Evolutionary conservation across 2,797 vertebrate species (phyloP), one percentile per base, ranked within the genome.

Genomic region (Hirundo rustica): DNA sequence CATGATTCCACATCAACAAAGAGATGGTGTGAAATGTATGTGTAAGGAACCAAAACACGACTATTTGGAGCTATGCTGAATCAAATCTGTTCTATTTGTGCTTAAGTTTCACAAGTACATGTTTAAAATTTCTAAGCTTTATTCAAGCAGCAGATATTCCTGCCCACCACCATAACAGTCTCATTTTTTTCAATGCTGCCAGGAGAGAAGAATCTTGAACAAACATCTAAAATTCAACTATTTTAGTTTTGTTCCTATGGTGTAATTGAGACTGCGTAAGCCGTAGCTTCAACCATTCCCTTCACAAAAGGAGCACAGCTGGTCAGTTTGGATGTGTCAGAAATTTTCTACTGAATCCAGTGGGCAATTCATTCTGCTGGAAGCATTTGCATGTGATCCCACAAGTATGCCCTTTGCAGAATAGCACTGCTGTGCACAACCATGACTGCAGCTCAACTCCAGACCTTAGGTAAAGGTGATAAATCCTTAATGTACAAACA

Each of bases 51-150:
- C 48, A 72, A 89, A 89, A 38, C 22, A 38, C 2, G 19, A 61
- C 64, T 94, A 92, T 93, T 54, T 25, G 77, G 79, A 85, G 62
- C 53, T 75, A 45, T 79, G 60, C 72, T 62, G 73, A 89, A 83
- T 93, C 60, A 73, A 73, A 85, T 48, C 22, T 61, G 58, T 90
- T 88, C 80, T 92, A 75, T 95, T 91, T 87, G 82, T 90, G 83
- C 70, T 88, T 83, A 65, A 72, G 29, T 90, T 92, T 94, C 87
- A 93, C 67, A 90, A 89, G 88, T 71, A 82, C 83, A 81, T 73
- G 67, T 73, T 94, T 66, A 76, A 91, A 85, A 95, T 92, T 54
- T 48, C 81, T 89, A 57, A 86, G 81, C 47, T 84, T 72, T 89
- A 82, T 70, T 86, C 38, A 48, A 91, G 85, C 54, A 86, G 72